phyloP scores from a whole-genome alignment of 2,888 invertebrate genomes.

The Gortyna flavago region DNA sequence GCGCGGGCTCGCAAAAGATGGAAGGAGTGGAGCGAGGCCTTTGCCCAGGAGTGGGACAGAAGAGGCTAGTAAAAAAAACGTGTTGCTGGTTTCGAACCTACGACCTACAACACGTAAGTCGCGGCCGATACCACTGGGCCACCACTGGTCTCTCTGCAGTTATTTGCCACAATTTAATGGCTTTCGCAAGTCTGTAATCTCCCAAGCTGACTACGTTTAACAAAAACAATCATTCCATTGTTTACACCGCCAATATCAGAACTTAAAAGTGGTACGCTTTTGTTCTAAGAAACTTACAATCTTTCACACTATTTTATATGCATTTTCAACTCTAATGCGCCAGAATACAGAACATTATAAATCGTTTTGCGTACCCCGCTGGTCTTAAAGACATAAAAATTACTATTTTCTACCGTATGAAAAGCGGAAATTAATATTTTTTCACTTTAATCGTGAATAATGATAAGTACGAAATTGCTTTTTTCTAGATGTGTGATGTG shows the following conservation, averaged over 20 bases:
- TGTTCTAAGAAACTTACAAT: conserved; percentile 52
- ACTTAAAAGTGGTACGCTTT: conserved; percentile 48
- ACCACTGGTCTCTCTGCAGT: neutral
- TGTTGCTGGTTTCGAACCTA: too few relatives aligned
- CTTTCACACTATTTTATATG: conserved; percentile 13
- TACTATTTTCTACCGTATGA: conserved; percentile 39
- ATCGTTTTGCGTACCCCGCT: conserved; percentile 2
- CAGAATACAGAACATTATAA: conserved; percentile 16
- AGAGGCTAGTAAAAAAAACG: too few relatives aligned
- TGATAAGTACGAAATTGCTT: conserved; percentile 11
- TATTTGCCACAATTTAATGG: conserved; percentile 1
- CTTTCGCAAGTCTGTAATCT: conserved; percentile 10
- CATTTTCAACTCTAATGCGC: conserved; percentile 18
- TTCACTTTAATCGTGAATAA: conserved; percentile 19
- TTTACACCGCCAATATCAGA: conserved; percentile 10
- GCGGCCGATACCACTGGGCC: too few relatives aligned
- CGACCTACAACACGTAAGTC: too few relatives aligned
- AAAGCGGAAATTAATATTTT: conserved; percentile 49
- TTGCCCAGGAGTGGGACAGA: too few relatives aligned
- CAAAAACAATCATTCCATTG: conserved; percentile 44
- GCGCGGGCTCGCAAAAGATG: too few relatives aligned
- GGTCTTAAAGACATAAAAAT: conserved; percentile 69
- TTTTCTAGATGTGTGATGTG: conserved; percentile 3
- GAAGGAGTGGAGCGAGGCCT: too few relatives aligned
- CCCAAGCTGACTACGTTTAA: conserved; percentile 5